A percentile compares a stretch with the other conserved stretches of the same genome.
Evolutionary conservation across 2,113 vertebrate species (phyloP).

Genomic region (Indri indri): DNA sequence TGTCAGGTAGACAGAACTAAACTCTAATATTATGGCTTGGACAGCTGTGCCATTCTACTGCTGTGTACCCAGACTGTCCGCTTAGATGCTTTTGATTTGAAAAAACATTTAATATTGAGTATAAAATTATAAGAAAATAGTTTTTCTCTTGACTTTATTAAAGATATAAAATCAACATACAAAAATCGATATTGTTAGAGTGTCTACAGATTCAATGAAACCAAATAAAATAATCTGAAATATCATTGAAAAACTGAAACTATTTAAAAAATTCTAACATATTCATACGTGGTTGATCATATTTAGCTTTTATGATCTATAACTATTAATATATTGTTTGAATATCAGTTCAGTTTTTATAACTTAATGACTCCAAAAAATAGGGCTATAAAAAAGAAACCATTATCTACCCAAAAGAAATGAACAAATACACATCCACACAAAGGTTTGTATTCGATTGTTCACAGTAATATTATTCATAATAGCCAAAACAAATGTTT

Average conservation of each 20-base stretch:
- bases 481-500: neutral
- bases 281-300: neutral
- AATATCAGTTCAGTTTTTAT: neutral
- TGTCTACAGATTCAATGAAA: neutral
- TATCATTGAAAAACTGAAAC: neutral
- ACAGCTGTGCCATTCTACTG: too few species aligned
- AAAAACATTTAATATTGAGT: neutral
- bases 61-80: neutral
- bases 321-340: neutral
- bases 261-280: neutral
- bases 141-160: neutral
- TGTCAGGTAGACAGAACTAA: neutral
- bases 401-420: neutral
- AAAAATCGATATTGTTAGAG: neutral
- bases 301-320: neutral
- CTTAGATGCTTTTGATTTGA: neutral
- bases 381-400: neutral
- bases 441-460: neutral
- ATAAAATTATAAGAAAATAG: neutral
- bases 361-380: neutral
- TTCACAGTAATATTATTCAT: neutral
- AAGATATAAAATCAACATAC: neutral
- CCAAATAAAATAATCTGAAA: neutral
- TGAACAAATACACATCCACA: neutral
- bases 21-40: neutral